phyloP scores from a whole-genome alignment of 2,797 vertebrate species.

The Pitangus sulphuratus region DNA sequence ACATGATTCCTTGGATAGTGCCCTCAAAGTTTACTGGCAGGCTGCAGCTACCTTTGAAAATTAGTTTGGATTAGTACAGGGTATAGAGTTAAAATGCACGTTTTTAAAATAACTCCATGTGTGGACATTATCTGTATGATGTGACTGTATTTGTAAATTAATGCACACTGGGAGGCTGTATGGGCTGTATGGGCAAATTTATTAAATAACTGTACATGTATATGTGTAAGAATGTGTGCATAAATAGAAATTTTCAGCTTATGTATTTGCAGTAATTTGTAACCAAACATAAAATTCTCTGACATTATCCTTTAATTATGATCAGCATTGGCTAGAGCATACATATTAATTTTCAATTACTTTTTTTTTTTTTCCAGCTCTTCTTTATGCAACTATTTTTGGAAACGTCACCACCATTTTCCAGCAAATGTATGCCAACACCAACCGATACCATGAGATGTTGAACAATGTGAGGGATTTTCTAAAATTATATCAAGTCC shows the following conservation, averaged over 20 bases:
- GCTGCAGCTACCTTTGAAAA: not conserved
- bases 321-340: not conserved
- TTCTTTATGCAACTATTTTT: conserved; percentile 98
- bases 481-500: conserved; percentile 96
- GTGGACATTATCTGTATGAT: not conserved
- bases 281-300: not conserved
- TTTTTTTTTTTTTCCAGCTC: conserved; percentile 79
- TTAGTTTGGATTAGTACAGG: not conserved
- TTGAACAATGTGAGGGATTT: conserved; percentile 96
- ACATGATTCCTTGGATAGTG: not conserved
- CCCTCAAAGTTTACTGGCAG: not conserved
- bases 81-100: not conserved
- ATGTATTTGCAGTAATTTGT: not conserved
- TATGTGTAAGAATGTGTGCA: not conserved
- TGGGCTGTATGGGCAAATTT: not conserved
- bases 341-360: not conserved
- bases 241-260: not conserved
- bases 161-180: not conserved
- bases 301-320: not conserved
- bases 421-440: conserved; percentile 99
- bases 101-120: not conserved
- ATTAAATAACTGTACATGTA: not conserved
- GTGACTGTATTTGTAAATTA: not conserved
- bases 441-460: conserved; percentile 97
- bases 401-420: conserved; percentile 98